A percentile compares a stretch with the other conserved stretches of the same genome.
Conservation (phyloP, 2,113 vertebrate genomes). For the Capreolus pygargus region DNA sequence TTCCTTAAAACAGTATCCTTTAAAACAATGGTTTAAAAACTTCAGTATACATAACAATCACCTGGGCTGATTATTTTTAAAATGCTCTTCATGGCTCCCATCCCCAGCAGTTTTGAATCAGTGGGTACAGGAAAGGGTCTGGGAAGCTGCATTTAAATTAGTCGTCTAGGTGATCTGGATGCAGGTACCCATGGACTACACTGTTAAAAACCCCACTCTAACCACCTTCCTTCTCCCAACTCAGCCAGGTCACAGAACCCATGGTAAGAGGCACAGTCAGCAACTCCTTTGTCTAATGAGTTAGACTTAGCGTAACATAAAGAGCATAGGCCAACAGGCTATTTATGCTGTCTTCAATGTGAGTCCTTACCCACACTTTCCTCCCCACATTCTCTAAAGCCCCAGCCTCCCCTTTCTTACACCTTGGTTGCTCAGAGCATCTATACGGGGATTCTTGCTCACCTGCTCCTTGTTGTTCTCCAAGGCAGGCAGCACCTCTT, state of each 20-base stretch:
- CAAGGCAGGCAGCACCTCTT: conserved; percentile 93
- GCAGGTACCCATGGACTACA: neutral
- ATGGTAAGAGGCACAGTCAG: neutral
- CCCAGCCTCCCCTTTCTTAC: neutral
- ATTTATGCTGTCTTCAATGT: neutral
- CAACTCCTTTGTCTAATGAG: neutral
- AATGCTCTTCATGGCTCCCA: neutral
- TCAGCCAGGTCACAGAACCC: neutral
- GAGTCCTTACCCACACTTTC: neutral
- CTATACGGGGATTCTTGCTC: neutral
- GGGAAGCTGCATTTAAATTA: neutral
- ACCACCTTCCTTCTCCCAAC: neutral
- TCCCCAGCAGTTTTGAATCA: neutral
- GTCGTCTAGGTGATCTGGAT: neutral
- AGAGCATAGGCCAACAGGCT: neutral
- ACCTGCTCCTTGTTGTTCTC: conserved; percentile 95
- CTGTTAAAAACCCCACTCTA: neutral
- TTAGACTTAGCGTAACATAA: neutral
- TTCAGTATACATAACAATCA: neutral
- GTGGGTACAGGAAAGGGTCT: neutral
- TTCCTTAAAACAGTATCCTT: neutral
- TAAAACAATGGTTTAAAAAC: neutral
- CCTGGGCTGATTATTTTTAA: neutral
- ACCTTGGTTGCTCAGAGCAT: neutral
- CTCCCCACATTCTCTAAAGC: neutral